phyloP scores from a whole-genome alignment of 1,140 invertebrate genomes.

The Tenebrio molitor region DNA sequence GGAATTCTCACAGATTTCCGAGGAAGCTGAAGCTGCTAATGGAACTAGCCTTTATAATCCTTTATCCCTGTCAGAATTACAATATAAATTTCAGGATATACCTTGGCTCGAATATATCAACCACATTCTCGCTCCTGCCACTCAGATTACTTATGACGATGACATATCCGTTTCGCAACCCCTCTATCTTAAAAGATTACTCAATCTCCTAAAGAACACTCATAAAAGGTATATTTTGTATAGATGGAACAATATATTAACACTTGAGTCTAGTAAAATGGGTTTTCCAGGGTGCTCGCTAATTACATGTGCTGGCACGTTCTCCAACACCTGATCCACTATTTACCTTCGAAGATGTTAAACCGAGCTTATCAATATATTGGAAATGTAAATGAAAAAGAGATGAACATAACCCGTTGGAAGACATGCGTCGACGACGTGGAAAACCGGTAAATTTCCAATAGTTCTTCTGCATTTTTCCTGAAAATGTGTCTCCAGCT shows the following conservation, averaged over 20 bases:
- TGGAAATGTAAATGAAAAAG: constrained; percentile 49
- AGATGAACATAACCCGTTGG: constrained; percentile 51
- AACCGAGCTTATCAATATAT: constrained; percentile 54
- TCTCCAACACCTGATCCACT: constrained; percentile 57
- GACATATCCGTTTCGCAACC: constrained; percentile 76
- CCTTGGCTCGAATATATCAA: constrained; percentile 86
- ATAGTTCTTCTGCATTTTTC: constrained; percentile 22
- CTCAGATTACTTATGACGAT: constrained; percentile 77
- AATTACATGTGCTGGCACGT: constrained; percentile 62
- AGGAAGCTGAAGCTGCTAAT: constrained; percentile 47
- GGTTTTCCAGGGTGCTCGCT: constrained; percentile 55
- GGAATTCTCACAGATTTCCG: constrained; percentile 45
- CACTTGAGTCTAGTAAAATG: constrained; percentile 7
- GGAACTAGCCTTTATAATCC: constrained; percentile 85
- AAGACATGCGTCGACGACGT: constrained; percentile 50
- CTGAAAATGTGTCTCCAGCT: constrained; percentile 42
- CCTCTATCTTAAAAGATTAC: constrained; percentile 56
- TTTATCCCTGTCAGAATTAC: constrained; percentile 82
- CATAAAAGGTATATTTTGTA: constrained; percentile 53
- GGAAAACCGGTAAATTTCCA: constrained; percentile 52
- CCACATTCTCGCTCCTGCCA: constrained; percentile 73
- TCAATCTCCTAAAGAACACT: constrained; percentile 48
- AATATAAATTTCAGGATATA: constrained; percentile 75
- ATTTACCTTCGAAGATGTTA: constrained; percentile 54
- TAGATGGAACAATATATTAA: background rate